Evolutionary conservation across 2,888 invertebrate genomes (phyloP), one percentile per base, ranked within the genome.

Genomic region (Lepas anatifera): DNA sequence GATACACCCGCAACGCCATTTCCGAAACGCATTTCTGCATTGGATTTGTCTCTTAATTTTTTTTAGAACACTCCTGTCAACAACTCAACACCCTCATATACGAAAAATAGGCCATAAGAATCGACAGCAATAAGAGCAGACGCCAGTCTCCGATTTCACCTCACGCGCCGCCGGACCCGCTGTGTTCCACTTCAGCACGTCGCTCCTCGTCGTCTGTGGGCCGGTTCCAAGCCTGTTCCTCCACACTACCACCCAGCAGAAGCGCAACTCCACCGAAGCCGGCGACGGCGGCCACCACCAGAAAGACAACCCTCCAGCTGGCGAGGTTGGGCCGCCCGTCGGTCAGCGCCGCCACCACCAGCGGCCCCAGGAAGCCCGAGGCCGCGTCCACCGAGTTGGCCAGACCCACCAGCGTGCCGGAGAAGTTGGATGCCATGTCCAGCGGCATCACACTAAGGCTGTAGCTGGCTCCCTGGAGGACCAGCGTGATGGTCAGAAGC

Each of bases 401-500:
- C 75, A 92, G 86, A 8, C 92, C 92, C 90, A 92, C 90, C 74
- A 92, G 80, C 0, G 88, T 86, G 39, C 92, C 92, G 1, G 92
- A 89, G 78, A 87, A 89, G 78, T 89, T 90, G 0, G 92, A 90
- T 13, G 92, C 87, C 69, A 92, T 81, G 81, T 92, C 92, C 73
- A 92, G 88, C 76, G 91, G 90, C 73, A 90, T 93, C 74, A 92
- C 90, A 84, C 92, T 87, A 77, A 86, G 92, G 0, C 92, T 92
- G 16, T 89, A 90, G 0, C 90, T 90, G 76, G 90, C 90, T 75
- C 93, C 93, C 79, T 92, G 92, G 69, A 93, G 83, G 7, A 92
- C 92, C 27, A 93, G 88, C 27, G n/a, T n/a, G n/a, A n/a, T n/a
- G n/a, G n/a, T n/a, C n/a, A n/a, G n/a, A n/a, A n/a, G n/a, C n/a